phyloP scores from a whole-genome alignment of 2,113 vertebrate species.

The Tupaia tana region DNA sequence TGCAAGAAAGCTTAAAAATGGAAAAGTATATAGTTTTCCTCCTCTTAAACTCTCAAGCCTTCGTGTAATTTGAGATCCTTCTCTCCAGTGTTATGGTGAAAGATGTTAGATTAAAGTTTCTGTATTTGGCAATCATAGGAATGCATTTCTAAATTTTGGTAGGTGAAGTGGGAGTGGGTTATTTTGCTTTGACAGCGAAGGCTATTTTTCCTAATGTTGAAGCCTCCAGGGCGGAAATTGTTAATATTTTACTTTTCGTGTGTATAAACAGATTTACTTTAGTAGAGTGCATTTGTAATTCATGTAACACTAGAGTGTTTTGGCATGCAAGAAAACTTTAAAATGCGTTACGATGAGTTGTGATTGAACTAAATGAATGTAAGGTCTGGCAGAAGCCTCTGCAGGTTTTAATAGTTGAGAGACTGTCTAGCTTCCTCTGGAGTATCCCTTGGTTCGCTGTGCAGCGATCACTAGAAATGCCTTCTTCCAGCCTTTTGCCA shows the following conservation, averaged over 20 bases:
- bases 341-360: background rate
- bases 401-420: background rate
- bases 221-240: background rate
- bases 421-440: background rate
- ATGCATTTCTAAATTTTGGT: background rate
- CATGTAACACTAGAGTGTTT: background rate
- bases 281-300: background rate
- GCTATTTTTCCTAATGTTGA: background rate
- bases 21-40: background rate
- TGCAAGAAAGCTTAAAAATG: background rate
- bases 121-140: background rate
- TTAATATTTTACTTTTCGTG: background rate
- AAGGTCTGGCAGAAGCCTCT: background rate
- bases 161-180: background rate
- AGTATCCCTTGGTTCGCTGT: background rate
- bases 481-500: background rate
- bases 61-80: slow-evolving; percentile 24
- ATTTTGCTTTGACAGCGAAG: background rate
- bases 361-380: background rate
- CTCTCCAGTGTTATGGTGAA: background rate
- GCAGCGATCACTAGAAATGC: background rate
- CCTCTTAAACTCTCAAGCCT: background rate
- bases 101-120: background rate
- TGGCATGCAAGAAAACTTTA: background rate
- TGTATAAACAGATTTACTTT: background rate